Evolutionary conservation across 2,888 invertebrate genomes (phyloP).

Genomic region (Trichopoda pennipes): DNA sequence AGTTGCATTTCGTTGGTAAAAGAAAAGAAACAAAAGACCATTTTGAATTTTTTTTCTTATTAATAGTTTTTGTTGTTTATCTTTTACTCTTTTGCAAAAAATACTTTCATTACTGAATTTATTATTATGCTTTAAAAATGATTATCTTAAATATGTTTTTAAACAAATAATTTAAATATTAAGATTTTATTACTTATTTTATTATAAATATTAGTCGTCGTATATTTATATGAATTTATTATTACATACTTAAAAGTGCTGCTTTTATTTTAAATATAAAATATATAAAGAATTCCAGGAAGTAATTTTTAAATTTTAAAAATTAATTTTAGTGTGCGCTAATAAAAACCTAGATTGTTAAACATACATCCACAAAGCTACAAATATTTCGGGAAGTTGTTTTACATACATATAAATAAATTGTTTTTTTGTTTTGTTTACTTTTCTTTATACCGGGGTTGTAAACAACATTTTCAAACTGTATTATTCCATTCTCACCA

Average conservation of each 20-base stretch:
- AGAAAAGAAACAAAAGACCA: not conserved
- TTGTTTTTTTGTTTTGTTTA: too few relatives aligned
- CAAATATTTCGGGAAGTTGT: too few relatives aligned
- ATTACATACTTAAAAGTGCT: constrained; percentile 60
- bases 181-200: constrained; percentile 12
- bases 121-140: constrained; percentile 27
- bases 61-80: constrained; percentile 2
- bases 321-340: not conserved
- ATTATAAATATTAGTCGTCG: constrained; percentile 34
- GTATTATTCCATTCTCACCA: too few relatives aligned
- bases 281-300: constrained; percentile 7
- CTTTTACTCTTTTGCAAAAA: not conserved
- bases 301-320: not conserved
- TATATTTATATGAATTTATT: constrained; percentile 52
- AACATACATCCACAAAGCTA: not conserved
- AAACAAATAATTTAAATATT: not conserved
- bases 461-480: too few relatives aligned
- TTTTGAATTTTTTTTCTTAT: constrained; percentile 4
- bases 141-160: not conserved
- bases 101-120: constrained; percentile 48
- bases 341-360: not conserved
- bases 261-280: constrained; percentile 40
- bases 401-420: too few relatives aligned
- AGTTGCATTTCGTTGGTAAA: not conserved
- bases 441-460: too few relatives aligned